Conservation (phyloP, 2,113 vertebrate species). For the Scalopus aquaticus region DNA sequence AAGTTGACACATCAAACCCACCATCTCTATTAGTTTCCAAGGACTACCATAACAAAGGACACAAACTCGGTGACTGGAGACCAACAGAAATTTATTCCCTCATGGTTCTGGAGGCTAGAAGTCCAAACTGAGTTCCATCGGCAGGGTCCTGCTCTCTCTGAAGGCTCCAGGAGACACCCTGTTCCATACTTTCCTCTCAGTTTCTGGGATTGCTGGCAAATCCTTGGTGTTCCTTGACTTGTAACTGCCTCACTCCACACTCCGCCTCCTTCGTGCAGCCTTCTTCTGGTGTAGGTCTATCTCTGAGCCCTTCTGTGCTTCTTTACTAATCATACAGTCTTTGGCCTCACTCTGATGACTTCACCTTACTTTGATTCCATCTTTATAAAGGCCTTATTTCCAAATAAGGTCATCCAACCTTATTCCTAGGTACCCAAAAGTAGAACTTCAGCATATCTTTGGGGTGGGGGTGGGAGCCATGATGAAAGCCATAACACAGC, state of each 20-base stretch:
- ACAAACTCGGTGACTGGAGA: not conserved
- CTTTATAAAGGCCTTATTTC: not conserved
- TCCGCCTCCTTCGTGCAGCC: not conserved
- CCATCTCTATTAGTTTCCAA: not conserved
- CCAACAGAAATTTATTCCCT: not conserved
- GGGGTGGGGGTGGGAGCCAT: not conserved
- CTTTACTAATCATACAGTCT: not conserved
- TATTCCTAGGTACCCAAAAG: not conserved
- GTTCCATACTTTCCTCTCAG: not conserved
- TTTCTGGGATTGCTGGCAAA: not conserved
- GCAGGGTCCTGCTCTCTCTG: not conserved
- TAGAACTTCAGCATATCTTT: not conserved
- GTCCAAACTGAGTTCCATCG: not conserved
- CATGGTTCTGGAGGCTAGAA: not conserved
- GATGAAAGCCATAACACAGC: not conserved
- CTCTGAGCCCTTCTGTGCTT: not conserved
- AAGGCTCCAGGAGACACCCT: not conserved
- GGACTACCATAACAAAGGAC: not conserved
- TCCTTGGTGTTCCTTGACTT: not conserved
- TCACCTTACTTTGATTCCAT: conserved; percentile 11
- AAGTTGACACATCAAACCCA: not conserved
- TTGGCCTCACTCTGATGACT: not conserved
- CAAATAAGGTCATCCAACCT: not conserved
- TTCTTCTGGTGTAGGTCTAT: not conserved
- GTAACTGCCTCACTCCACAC: not conserved